Percentiles rank a stretch among this genome's conserved stretches.
These are phyloP conservation scores for Leucania comma DNA, from an alignment of 2,888 invertebrate genomes.

Conservation along the genomic window DNA sequence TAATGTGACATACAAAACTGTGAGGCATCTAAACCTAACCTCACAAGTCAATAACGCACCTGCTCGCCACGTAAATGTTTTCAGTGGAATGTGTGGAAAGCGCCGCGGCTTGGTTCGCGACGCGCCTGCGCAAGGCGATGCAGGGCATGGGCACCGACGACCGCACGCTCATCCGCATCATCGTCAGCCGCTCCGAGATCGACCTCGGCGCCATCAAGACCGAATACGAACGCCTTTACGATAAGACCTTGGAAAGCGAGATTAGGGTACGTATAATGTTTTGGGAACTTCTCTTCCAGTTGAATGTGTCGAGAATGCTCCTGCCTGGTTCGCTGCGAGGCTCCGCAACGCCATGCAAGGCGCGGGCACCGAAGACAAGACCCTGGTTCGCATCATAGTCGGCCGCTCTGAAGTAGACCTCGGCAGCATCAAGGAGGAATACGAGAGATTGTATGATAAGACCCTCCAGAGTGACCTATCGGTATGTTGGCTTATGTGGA, in stretches of 20 bases:
- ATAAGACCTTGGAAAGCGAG: slow-evolving; percentile 92
- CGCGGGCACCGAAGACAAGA: slow-evolving; percentile 93
- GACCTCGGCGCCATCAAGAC: slow-evolving; percentile 93
- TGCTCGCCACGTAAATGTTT: slow-evolving; percentile 53
- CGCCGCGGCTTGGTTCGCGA: slow-evolving; percentile 93
- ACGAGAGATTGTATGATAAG: slow-evolving; percentile 93
- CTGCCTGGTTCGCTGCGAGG: slow-evolving; percentile 93
- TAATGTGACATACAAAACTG: not conserved
- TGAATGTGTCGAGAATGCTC: slow-evolving; percentile 93
- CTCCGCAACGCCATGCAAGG: slow-evolving; percentile 92
- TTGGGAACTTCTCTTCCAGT: slow-evolving; percentile 86
- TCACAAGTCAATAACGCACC: slow-evolving; percentile 13
- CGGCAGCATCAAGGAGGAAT: slow-evolving; percentile 92
- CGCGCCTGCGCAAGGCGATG: slow-evolving; percentile 92
- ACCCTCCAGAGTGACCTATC: slow-evolving; percentile 92
- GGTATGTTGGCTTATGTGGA: slow-evolving; percentile 80
- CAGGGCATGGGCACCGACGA: slow-evolving; percentile 94
- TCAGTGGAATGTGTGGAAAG: slow-evolving; percentile 93
- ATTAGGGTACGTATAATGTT: slow-evolving; percentile 88
- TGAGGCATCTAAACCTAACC: not conserved
- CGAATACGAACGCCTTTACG: slow-evolving; percentile 93
- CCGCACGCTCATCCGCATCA: slow-evolving; percentile 92
- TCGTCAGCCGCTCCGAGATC: slow-evolving; percentile 93
- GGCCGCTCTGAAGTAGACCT: slow-evolving; percentile 93
- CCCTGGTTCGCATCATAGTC: slow-evolving; percentile 92